These are phyloP conservation scores for Leptopterna dolabrata DNA, from an alignment of 2,888 invertebrate species.

Conservation along the genomic window DNA sequence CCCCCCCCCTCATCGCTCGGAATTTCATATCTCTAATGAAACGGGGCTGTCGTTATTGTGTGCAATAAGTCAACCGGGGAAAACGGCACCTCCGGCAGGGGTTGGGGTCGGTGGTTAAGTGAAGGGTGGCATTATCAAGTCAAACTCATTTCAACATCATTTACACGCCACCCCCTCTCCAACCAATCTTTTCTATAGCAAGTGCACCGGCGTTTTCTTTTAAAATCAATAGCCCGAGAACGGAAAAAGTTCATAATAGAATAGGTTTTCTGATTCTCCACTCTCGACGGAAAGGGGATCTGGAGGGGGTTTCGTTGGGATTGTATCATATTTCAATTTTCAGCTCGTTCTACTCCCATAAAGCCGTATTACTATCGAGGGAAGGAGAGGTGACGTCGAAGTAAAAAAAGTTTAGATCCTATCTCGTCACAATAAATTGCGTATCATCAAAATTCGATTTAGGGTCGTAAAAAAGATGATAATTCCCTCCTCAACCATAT, in stretches of 20 bases:
- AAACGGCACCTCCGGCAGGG: constrained; percentile 15
- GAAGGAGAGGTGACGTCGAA: neutral
- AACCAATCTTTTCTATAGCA: neutral
- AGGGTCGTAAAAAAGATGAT: neutral
- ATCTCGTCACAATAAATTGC: neutral
- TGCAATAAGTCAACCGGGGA: constrained; percentile 47
- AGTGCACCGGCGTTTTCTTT: constrained; percentile 1
- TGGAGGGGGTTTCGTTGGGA: neutral
- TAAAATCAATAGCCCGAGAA: constrained; percentile 11
- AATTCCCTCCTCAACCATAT: neutral
- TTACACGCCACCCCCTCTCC: constrained; percentile 11
- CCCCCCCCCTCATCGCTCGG: neutral
- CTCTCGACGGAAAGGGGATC: neutral
- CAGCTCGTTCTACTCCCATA: neutral
- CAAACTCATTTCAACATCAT: constrained; percentile 52
- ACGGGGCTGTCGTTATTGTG: constrained; percentile 33
- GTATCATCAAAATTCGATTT: neutral
- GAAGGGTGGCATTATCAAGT: constrained; percentile 44
- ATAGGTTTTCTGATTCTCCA: neutral
- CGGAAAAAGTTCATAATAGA: constrained; percentile 23
- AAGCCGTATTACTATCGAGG: neutral
- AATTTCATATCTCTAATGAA: constrained; percentile 52
- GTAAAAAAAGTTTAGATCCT: neutral
- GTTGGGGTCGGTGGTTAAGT: neutral
- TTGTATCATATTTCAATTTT: neutral